phyloP scores from a whole-genome alignment of 2,113 vertebrate genomes.

The Recurvirostra avosetta region DNA sequence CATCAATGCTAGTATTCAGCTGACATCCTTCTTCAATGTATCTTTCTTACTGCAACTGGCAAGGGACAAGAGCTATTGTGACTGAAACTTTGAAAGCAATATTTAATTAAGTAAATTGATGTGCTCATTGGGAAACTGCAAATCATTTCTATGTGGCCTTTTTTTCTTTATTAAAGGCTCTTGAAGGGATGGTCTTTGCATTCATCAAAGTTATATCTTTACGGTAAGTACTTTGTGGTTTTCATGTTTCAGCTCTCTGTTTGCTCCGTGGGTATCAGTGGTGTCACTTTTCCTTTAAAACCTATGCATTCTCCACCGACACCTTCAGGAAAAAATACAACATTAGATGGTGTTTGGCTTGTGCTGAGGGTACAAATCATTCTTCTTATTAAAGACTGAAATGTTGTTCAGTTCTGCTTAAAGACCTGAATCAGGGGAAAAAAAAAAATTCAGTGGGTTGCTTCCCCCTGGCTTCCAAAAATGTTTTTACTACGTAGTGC shows the following conservation, averaged over 20 bases:
- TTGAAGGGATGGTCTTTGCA: background rate
- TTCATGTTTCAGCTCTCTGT: background rate
- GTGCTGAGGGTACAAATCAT: background rate
- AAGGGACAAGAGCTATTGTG: slow-evolving; percentile 46
- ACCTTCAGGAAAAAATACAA: background rate
- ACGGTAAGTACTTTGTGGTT: background rate
- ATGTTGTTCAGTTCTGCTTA: background rate
- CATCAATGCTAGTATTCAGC: slow-evolving; percentile 58
- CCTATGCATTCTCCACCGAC: background rate
- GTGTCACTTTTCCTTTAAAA: background rate
- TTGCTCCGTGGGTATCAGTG: background rate
- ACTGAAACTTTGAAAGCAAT: slow-evolving; percentile 57
- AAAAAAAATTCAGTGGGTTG: background rate
- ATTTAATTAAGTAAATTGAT: slow-evolving; percentile 54
- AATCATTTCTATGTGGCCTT: slow-evolving; percentile 4
- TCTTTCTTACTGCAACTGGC: slow-evolving; percentile 55
- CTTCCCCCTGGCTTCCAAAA: background rate
- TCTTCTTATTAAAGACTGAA: background rate
- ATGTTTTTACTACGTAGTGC: background rate
- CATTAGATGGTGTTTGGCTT: background rate
- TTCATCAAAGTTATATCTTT: background rate
- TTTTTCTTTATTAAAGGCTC: background rate
- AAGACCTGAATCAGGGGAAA: background rate
- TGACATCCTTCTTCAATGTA: slow-evolving; percentile 49
- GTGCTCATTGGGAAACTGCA: slow-evolving; percentile 5